phyloP scores from a whole-genome alignment of 1,140 invertebrate species.

The Pemphigus obesinymphae region DNA sequence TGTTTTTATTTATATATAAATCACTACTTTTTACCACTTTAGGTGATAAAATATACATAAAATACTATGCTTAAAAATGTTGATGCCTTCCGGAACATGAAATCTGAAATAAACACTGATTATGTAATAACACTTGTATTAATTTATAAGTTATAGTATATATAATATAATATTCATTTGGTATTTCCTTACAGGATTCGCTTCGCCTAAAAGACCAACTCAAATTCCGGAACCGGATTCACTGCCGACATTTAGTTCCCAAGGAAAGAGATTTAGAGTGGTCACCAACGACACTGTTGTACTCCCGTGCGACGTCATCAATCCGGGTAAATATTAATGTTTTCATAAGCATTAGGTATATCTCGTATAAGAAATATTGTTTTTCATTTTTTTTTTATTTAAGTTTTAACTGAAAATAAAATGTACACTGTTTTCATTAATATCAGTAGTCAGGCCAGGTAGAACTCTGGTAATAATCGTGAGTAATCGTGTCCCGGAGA shows the following conservation, averaged over 20 bases:
- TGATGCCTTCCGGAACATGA: no score
- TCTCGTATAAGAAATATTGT: background rate
- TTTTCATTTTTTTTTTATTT: background rate
- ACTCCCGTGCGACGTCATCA: constrained; percentile 52
- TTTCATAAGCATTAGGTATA: no score
- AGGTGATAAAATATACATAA: no score
- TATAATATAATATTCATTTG: no score
- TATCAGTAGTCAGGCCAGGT: background rate
- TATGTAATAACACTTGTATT: no score
- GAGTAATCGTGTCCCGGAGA: constrained; percentile 11
- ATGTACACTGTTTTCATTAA: background rate
- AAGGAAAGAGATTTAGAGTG: constrained; percentile 50
- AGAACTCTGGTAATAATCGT: background rate
- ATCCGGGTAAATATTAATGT: constrained; percentile 49
- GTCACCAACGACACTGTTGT: constrained; percentile 51
- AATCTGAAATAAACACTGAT: no score
- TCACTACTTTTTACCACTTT: no score
- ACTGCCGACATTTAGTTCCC: constrained; percentile 53
- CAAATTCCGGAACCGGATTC: background rate
- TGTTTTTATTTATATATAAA: no score
- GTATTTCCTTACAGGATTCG: background rate
- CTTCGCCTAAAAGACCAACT: background rate
- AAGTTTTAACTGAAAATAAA: background rate
- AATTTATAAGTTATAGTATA: no score
- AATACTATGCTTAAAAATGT: no score